Conservation (phyloP, 2,888 invertebrate species). For the Andrena minutula region DNA sequence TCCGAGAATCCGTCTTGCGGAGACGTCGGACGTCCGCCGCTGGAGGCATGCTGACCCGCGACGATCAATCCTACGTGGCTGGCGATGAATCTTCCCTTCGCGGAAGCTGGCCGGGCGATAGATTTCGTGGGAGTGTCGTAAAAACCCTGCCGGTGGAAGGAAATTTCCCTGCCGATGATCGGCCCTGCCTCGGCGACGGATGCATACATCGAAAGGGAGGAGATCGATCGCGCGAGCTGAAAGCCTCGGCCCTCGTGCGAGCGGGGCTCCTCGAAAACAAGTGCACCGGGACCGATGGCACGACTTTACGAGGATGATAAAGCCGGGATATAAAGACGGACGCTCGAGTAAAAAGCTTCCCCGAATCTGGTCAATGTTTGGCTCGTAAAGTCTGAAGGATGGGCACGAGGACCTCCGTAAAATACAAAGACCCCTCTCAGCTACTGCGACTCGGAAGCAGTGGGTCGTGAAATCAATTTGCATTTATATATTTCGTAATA, state of each 20-base stretch:
- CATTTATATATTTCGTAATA: too few relatives aligned
- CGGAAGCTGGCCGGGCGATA: not conserved
- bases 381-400: conserved; percentile 53
- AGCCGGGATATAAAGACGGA: conserved; percentile 51
- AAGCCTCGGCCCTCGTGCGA: not conserved
- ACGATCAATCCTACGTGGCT: not conserved
- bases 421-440: conserved; percentile 48
- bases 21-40: conserved; percentile 31
- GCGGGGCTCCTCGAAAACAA: conserved; percentile 29
- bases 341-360: conserved; percentile 38
- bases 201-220: not conserved
- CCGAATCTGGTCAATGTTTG: conserved; percentile 57
- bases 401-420: conserved; percentile 52
- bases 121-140: too few relatives aligned
- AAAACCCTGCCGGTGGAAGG: too few relatives aligned
- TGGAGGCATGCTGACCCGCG: not conserved
- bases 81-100: not conserved
- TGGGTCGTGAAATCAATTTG: not conserved
- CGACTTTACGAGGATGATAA: conserved; percentile 63
- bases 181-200: not conserved
- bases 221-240: not conserved
- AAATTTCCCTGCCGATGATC: not conserved
- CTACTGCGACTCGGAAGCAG: not conserved
- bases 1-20: conserved; percentile 24
- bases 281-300: conserved; percentile 21